Evolutionary conservation across 2,113 vertebrate species (phyloP).

Genomic region (Lasiurus cinereus): DNA sequence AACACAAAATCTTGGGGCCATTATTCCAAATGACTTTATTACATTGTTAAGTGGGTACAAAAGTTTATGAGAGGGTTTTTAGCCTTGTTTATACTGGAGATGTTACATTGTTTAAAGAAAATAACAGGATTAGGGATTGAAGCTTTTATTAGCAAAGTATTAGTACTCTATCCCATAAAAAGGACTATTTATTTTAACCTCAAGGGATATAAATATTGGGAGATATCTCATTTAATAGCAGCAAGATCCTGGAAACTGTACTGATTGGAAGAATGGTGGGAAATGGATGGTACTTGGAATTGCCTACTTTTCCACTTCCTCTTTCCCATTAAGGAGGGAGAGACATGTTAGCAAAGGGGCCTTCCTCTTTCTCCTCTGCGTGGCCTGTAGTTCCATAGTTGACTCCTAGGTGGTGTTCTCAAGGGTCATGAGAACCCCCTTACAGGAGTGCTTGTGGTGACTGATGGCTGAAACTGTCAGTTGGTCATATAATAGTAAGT

Average conservation of each 20-base stretch:
- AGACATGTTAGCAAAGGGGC: accelerated
- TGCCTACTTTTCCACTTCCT: neutral
- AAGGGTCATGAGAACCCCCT: neutral
- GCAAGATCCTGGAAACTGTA: neutral
- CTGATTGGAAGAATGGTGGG: neutral
- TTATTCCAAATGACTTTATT: neutral
- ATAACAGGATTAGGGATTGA: neutral
- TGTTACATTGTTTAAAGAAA: neutral
- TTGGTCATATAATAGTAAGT: neutral
- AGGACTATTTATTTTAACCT: neutral
- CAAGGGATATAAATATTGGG: neutral
- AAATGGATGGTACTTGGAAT: neutral
- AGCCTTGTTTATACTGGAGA: neutral
- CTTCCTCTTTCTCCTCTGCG: neutral
- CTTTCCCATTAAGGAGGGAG: neutral
- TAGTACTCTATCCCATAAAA: slow-evolving; percentile 35
- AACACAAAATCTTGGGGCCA: neutral
- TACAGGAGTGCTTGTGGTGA: neutral
- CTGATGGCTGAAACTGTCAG: neutral
- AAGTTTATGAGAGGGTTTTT: slow-evolving; percentile 29
- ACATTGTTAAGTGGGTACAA: neutral
- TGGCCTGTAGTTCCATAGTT: neutral
- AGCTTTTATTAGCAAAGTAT: slow-evolving; percentile 35
- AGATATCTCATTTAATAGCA: neutral
- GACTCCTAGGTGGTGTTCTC: neutral